These are phyloP conservation scores for Marasmarcha lunaedactyla DNA, from an alignment of 2,888 invertebrate genomes.

Conservation along the genomic window DNA sequence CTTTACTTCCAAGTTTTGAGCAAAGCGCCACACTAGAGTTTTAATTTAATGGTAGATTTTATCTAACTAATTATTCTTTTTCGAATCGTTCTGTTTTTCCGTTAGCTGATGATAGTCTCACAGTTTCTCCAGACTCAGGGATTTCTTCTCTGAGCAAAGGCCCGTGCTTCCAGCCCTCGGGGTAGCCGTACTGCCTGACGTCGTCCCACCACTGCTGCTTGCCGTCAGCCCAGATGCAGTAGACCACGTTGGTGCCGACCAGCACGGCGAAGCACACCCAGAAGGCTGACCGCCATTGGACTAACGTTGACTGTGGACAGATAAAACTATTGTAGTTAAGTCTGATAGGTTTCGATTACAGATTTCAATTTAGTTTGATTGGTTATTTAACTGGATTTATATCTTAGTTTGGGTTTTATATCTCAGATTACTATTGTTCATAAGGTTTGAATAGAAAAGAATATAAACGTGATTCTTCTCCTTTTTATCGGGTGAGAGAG, in stretches of 20 bases:
- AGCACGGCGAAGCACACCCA: slow-evolving; percentile 78
- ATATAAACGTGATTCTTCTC: no score
- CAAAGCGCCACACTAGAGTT: no score
- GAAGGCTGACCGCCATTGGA: slow-evolving; percentile 73
- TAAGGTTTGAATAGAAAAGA: no score
- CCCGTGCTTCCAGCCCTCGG: slow-evolving; percentile 24
- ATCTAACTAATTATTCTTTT: no score
- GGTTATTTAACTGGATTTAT: no score
- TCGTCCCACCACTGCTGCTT: slow-evolving; percentile 81
- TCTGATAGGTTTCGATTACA: background rate
- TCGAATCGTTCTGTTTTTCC: no score
- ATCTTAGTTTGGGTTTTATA: slow-evolving; percentile 5
- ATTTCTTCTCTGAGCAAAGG: slow-evolving; percentile 15
- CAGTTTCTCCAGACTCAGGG: slow-evolving; percentile 31
- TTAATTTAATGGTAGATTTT: no score
- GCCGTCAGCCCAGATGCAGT: slow-evolving; percentile 75
- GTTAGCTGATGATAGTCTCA: slow-evolving; percentile 22
- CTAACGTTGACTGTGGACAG: slow-evolving; percentile 46
- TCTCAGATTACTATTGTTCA: slow-evolving; percentile 1
- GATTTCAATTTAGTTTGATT: background rate
- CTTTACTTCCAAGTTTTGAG: no score
- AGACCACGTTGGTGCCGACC: slow-evolving; percentile 73
- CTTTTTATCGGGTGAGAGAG: no score
- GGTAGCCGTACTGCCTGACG: slow-evolving; percentile 56
- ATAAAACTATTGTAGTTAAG: no score